phyloP scores from a whole-genome alignment of 2,888 invertebrate species.

The Amblyjoppa fuscipennis region DNA sequence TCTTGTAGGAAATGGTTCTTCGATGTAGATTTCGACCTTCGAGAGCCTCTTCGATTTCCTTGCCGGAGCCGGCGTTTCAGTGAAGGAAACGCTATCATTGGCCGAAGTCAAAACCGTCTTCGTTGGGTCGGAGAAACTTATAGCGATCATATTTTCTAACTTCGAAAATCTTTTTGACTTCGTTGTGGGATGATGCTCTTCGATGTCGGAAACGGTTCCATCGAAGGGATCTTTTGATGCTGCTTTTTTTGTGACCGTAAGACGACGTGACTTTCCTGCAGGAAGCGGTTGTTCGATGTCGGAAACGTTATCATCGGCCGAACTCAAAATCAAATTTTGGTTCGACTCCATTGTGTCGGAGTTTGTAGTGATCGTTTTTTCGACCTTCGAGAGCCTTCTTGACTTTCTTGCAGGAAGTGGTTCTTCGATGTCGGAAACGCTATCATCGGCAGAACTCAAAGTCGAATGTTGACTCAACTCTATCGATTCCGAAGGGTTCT shows the following conservation, averaged over 20 bases:
- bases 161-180: background rate
- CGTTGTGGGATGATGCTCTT: background rate
- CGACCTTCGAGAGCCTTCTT: too few species aligned
- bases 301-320: background rate
- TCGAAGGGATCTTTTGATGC: background rate
- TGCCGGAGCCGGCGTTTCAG: background rate
- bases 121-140: background rate
- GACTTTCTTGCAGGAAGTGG: background rate
- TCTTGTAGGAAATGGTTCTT: background rate
- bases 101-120: background rate
- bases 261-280: background rate
- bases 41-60: background rate
- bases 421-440: background rate
- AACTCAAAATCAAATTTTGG: background rate
- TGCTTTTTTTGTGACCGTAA: too few species aligned
- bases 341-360: background rate
- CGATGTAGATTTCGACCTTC: background rate
- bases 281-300: background rate
- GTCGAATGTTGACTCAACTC: background rate
- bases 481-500: background rate
- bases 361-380: background rate
- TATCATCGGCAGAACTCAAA: background rate
- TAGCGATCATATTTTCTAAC: background rate
- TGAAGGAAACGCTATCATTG: background rate
- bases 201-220: background rate